Evolutionary conservation across 2,888 invertebrate species (phyloP), one percentile per base, ranked within the genome.

Genomic region (Cetonia aurata): DNA sequence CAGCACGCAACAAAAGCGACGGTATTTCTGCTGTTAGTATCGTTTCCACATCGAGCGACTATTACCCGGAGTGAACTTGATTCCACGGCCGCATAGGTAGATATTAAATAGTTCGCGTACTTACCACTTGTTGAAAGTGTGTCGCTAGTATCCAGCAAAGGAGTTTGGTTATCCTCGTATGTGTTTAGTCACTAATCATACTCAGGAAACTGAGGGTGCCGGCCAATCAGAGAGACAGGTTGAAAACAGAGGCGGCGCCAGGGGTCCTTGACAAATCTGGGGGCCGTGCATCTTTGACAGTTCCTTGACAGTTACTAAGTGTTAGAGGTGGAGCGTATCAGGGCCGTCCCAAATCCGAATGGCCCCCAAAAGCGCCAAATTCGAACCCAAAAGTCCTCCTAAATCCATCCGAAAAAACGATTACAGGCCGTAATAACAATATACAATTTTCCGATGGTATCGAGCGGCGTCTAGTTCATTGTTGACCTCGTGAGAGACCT

Each of bases 221-320:
- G 78, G 77, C 85, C 85, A 85, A 85, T 85, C 77, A 77, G 79
- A 75, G 72, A 75, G 74, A 70, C 75, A 73, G 76, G 70, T 73
- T 71, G 75, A 77, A 76, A 75, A 77, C 83, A 83, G 80, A 80
- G 85, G 85, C 84, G 85, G 84, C 81, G 82, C 82, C 73, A 80
- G 76, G 78, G 74, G 78, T 76, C 77, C 78, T 80, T 83, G 84
- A 85, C 80, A 82, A 84, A 85, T 85, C 80, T 82, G 79, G 80
- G 83, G 85, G 85, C 82, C 80, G 85, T 80, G 77, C 84, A 77
- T 77, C 78, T 79, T 82, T 84, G 85, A 85, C 84, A 83, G 80
- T 77, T 78, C 73, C 80, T 79, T 83, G 85, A 85, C 85, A 82
- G 80, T 75, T 80, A 85, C 84, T 82, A 85, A 85, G 83, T 83